These are phyloP conservation scores for Pelochelys cantorii DNA, from an alignment of 2,797 vertebrate genomes.

Conservation along the genomic window DNA sequence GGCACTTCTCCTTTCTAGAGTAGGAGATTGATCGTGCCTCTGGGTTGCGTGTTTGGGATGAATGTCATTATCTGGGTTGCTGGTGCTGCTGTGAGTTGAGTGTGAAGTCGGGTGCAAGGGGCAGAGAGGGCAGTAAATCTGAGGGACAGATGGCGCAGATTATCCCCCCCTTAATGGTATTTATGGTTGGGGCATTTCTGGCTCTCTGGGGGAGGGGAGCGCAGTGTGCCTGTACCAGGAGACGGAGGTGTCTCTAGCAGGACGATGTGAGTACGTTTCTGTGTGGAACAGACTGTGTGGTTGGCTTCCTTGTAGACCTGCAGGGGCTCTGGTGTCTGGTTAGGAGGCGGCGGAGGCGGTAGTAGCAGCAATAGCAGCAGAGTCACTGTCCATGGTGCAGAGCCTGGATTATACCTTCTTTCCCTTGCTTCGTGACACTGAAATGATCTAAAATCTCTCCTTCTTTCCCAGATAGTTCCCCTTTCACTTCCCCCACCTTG, in stretches of 20 bases:
- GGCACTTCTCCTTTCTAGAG: not conserved
- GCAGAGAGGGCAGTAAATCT: constrained; percentile 46
- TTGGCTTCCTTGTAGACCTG: not conserved
- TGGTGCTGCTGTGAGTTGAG: not conserved
- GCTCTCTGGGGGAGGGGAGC: not conserved
- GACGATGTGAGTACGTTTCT: not conserved
- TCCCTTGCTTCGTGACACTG: not conserved
- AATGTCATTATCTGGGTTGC: not conserved
- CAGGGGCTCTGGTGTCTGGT: constrained; percentile 49
- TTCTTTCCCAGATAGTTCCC: constrained; percentile 64
- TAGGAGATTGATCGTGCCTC: not conserved
- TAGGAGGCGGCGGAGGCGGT: constrained; percentile 20
- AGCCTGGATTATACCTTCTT: constrained; percentile 16
- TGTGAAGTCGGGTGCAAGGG: constrained; percentile 2
- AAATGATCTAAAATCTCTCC: constrained; percentile 16
- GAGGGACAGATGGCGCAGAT: constrained; percentile 76
- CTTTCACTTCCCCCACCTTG: fast-evolving
- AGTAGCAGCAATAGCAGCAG: not conserved
- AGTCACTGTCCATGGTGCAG: constrained; percentile 85
- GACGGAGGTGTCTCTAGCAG: not conserved
- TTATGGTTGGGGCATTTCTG: constrained; percentile 53
- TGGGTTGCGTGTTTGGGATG: not conserved
- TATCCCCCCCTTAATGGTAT: constrained; percentile 59
- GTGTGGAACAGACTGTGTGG: not conserved
- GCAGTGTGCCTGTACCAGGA: not conserved